Evolutionary conservation across 2,113 vertebrate genomes (phyloP).

Genomic region (Brachyistius frenatus): DNA sequence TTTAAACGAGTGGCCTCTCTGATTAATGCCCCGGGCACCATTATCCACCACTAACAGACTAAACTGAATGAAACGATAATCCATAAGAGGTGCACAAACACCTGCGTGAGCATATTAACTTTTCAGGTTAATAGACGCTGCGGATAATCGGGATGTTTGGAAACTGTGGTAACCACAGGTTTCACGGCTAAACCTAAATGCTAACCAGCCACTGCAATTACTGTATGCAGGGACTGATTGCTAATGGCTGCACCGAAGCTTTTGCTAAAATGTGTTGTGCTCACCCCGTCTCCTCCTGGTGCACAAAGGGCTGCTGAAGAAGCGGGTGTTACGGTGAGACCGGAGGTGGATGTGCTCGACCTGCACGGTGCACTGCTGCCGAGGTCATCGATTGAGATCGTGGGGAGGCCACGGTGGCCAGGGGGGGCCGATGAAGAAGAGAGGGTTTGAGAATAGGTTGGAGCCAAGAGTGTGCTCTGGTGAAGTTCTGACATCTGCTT

Average conservation of each 20-base stretch:
- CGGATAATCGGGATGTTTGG: conserved; percentile 38
- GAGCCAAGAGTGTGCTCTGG: neutral
- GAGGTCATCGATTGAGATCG: neutral
- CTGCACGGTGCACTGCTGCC: neutral
- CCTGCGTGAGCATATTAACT: conserved; percentile 2
- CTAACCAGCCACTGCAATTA: neutral
- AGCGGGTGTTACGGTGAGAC: neutral
- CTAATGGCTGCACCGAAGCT: neutral
- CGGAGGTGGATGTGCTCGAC: conserved; percentile 1
- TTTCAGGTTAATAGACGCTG: conserved; percentile 4
- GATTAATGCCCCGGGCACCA: conserved; percentile 2
- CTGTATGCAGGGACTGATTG: neutral
- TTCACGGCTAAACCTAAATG: neutral
- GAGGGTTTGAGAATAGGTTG: neutral
- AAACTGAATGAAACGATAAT: conserved; percentile 29
- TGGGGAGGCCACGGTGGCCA: neutral
- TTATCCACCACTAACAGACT: conserved; percentile 29
- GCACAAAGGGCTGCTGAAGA: neutral
- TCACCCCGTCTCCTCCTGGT: neutral
- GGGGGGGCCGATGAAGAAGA: neutral
- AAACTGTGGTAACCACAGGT: neutral
- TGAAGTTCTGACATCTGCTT: neutral
- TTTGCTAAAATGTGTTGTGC: neutral
- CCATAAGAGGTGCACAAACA: conserved; percentile 29
- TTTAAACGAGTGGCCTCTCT: conserved; percentile 35